These are phyloP conservation scores for Drosophila subsilvestris DNA, from an alignment of 2,888 invertebrate species.

Conservation along the genomic window DNA sequence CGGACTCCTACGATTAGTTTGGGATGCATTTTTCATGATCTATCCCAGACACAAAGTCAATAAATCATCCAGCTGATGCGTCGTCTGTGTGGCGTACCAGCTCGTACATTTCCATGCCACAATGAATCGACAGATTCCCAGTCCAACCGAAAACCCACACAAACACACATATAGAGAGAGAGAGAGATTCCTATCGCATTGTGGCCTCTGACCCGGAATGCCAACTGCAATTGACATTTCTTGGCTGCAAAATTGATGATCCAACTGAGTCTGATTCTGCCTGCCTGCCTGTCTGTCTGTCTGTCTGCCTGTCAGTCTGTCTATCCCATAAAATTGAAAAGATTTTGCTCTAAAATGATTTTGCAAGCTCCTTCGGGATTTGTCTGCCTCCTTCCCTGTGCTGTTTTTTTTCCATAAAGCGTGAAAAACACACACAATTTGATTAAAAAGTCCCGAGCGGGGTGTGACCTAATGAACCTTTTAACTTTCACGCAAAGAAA, in stretches of 20 bases:
- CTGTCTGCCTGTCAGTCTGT: too few species aligned
- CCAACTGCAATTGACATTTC: conserved; percentile 71
- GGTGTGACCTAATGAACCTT: conserved; percentile 30
- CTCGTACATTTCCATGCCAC: conserved; percentile 12
- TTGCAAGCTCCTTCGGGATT: conserved; percentile 23
- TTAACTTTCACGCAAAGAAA: conserved; percentile 2
- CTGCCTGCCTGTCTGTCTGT: conserved; percentile 6
- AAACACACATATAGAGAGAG: conserved; percentile 13
- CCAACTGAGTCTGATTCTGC: conserved; percentile 19
- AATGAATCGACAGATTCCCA: conserved; percentile 52
- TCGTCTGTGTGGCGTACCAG: background rate
- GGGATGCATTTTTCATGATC: conserved; percentile 43
- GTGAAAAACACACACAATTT: conserved; percentile 27
- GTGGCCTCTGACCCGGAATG: conserved; percentile 56
- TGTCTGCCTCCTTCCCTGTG: background rate
- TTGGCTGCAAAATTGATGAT: conserved; percentile 64
- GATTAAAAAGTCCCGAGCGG: conserved; percentile 15
- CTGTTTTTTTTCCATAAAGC: background rate
- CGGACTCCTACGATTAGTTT: too few species aligned
- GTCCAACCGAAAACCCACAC: background rate
- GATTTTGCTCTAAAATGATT: conserved; percentile 25
- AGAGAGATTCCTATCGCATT: conserved; percentile 50
- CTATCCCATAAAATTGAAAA: conserved; percentile 36
- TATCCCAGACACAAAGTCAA: conserved; percentile 44
- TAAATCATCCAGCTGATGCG: conserved; percentile 59